These are phyloP conservation scores for Liopterus haemorrhoidalis DNA, from an alignment of 2,888 invertebrate species.

Conservation along the genomic window DNA sequence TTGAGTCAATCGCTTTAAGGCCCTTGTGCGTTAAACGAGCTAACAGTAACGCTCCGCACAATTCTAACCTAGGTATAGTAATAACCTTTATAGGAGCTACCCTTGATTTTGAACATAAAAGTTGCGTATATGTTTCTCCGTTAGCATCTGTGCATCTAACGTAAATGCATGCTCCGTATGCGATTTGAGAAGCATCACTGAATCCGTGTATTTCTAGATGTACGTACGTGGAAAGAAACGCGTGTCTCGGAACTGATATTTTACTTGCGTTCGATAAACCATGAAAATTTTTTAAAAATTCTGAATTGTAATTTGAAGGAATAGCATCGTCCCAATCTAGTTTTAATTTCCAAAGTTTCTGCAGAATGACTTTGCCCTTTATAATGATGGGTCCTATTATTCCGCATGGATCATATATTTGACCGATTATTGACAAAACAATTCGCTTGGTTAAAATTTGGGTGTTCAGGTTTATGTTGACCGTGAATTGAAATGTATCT, in stretches of 20 bases:
- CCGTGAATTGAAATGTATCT: no score
- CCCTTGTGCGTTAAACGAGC: constrained; percentile 24
- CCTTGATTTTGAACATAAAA: constrained; percentile 28
- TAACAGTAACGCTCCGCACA: constrained; percentile 33
- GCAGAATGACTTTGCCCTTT: constrained; percentile 28
- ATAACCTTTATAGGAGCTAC: constrained; percentile 30
- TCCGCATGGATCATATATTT: constrained; percentile 33
- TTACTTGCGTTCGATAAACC: constrained; percentile 5
- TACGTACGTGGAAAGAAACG: neutral
- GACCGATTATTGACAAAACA: constrained; percentile 29
- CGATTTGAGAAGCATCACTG: constrained; percentile 30
- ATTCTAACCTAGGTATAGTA: constrained; percentile 34
- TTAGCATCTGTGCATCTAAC: constrained; percentile 10
- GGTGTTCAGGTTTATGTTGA: no score
- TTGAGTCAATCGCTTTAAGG: constrained; percentile 4
- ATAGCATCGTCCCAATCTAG: constrained; percentile 31
- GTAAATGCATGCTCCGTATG: constrained; percentile 31
- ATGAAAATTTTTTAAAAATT: constrained; percentile 12
- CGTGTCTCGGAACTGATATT: constrained; percentile 13
- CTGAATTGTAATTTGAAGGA: constrained; percentile 9
- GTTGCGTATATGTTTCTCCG: constrained; percentile 1
- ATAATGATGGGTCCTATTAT: constrained; percentile 29
- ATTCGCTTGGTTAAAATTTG: constrained; percentile 28
- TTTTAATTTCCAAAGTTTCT: constrained; percentile 29
- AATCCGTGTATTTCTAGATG: constrained; percentile 30